Percentiles rank a stretch among this genome's conserved stretches.
Conservation (phyloP, 2,888 invertebrate species). For the Tetanocera ferruginea region DNA sequence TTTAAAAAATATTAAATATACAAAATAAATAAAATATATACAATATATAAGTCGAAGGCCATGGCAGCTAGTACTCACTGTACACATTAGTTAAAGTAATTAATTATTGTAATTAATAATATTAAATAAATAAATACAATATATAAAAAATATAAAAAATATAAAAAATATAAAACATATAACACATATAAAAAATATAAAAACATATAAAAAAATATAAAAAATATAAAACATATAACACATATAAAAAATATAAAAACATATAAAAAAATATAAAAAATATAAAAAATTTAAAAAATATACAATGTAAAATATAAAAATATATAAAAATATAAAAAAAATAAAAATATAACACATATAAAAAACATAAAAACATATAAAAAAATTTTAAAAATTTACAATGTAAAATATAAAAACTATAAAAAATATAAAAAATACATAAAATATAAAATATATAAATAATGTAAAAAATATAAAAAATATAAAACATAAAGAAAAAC, state of each 20-base stretch:
- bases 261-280: background rate
- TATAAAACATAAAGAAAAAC: slow-evolving; percentile 3
- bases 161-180: background rate
- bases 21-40: slow-evolving; percentile 27
- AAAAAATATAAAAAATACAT: slow-evolving; percentile 28
- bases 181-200: slow-evolving; percentile 16
- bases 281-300: slow-evolving; percentile 17
- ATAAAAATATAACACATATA: slow-evolving; percentile 47
- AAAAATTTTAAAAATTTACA: slow-evolving; percentile 27
- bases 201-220: background rate
- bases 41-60: slow-evolving; percentile 10
- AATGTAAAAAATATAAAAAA: too few species aligned
- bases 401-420: slow-evolving; percentile 22
- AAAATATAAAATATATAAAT: background rate
- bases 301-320: background rate
- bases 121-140: background rate
- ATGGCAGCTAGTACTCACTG: too few species aligned
- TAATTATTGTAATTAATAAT: too few species aligned
- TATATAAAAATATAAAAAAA: slow-evolving; percentile 31
- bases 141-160: background rate
- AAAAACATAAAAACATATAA: slow-evolving; percentile 12
- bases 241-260: slow-evolving; percentile 22
- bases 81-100: too few species aligned
- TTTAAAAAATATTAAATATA: slow-evolving; percentile 11
- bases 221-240: slow-evolving; percentile 2